phyloP scores from a whole-genome alignment of 2,888 invertebrate species.

The Drosophila yooni region DNA sequence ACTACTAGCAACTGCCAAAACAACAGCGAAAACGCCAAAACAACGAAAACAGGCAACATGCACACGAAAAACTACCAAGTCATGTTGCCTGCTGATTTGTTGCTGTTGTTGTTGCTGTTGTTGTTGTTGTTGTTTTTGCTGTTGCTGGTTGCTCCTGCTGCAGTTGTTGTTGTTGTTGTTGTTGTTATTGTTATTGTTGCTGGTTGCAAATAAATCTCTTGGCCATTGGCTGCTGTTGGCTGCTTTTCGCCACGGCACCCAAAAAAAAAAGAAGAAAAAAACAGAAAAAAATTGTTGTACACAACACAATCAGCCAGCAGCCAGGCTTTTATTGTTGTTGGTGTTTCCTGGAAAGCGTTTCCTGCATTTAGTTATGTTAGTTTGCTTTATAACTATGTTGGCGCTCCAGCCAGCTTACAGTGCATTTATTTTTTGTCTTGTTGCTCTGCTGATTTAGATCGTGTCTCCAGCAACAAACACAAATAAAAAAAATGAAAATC shows the following conservation, averaged over 20 bases:
- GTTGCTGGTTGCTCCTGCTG: constrained; percentile 45
- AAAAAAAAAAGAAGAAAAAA: constrained; percentile 40
- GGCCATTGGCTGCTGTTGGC: constrained; percentile 57
- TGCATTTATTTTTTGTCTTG: constrained; percentile 17
- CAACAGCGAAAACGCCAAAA: constrained; percentile 52
- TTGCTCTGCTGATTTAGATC: constrained; percentile 59
- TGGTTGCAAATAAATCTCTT: constrained; percentile 74
- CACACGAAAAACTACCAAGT: constrained; percentile 78
- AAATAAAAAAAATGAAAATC: constrained; percentile 8
- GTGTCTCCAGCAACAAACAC: constrained; percentile 40
- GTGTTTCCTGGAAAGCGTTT: constrained; percentile 77
- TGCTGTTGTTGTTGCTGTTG: constrained; percentile 37
- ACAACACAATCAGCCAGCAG: constrained; percentile 70
- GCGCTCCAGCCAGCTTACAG: constrained; percentile 42
- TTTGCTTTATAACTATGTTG: constrained; percentile 71
- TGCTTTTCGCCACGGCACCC: constrained; percentile 57
- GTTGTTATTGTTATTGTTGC: constrained; percentile 50
- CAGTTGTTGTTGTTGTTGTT: constrained; percentile 47
- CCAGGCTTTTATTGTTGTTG: constrained; percentile 43
- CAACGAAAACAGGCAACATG: constrained; percentile 50
- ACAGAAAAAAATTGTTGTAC: constrained; percentile 46
- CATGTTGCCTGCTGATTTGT: constrained; percentile 65
- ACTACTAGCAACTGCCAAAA: constrained; percentile 78
- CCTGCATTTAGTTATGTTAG: constrained; percentile 73
- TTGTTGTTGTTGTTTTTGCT: constrained; percentile 42